Percentiles rank a stretch among this genome's conserved stretches.
Conservation (phyloP, 2,888 invertebrate genomes). For the Chironomus riparius region DNA sequence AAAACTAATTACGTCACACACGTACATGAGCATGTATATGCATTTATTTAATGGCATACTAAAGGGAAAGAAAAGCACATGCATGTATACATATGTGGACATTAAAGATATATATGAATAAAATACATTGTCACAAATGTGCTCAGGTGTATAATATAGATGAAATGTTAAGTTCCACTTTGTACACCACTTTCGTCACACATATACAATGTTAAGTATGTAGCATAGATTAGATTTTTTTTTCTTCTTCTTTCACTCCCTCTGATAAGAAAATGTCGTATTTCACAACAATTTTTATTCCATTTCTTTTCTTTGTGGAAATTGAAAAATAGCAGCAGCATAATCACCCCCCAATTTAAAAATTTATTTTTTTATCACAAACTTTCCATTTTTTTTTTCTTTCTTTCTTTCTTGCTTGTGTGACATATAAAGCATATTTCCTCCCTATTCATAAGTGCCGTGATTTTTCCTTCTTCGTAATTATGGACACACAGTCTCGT, state of each 20-base stretch:
- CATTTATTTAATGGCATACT: constrained; percentile 4
- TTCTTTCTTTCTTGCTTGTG: too few relatives aligned
- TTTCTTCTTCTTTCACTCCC: constrained; percentile 19
- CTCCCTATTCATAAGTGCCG: too few relatives aligned
- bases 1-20: constrained; percentile 25
- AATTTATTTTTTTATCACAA: neutral
- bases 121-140: constrained; percentile 1
- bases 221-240: constrained; percentile 22
- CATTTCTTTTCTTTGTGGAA: constrained; percentile 25
- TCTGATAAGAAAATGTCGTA: constrained; percentile 29
- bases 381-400: neutral
- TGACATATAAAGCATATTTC: too few relatives aligned
- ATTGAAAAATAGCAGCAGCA: constrained; percentile 1
- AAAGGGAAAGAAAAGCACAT: neutral
- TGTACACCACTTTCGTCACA: constrained; percentile 21
- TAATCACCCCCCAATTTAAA: neutral
- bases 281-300: constrained; percentile 27
- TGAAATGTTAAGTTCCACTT: neutral
- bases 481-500: neutral
- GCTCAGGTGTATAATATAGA: constrained; percentile 17
- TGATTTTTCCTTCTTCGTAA: too few relatives aligned
- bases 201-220: constrained; percentile 23
- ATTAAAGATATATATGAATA: neutral
- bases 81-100: neutral
- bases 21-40: neutral